These are phyloP conservation scores for Phaedon cochleariae DNA, from an alignment of 2,888 invertebrate genomes.

Conservation along the genomic window DNA sequence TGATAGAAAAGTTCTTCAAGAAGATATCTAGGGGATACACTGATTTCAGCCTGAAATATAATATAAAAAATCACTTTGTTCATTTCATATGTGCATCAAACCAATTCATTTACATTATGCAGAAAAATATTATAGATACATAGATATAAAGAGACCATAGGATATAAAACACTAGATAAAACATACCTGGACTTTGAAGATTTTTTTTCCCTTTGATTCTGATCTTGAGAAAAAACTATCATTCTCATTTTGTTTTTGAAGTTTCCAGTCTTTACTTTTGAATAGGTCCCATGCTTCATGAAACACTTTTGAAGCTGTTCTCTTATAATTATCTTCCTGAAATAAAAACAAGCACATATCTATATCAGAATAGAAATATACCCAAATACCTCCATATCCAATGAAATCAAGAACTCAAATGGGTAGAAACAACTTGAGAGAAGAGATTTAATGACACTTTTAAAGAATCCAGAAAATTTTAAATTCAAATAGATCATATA, in stretches of 20 bases:
- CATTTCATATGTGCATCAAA: no score
- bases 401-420: background rate
- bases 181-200: conserved; percentile 72
- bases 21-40: conserved; percentile 74
- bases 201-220: conserved; percentile 72
- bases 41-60: conserved; percentile 71
- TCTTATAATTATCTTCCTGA: conserved; percentile 73
- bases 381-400: background rate
- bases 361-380: background rate
- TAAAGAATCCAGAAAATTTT: background rate
- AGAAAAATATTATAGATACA: no score
- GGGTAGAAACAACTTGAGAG: background rate
- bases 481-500: background rate
- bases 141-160: no score
- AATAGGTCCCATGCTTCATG: conserved; percentile 72
- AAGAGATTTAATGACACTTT: background rate
- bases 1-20: conserved; percentile 78
- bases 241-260: conserved; percentile 69
- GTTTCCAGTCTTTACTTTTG: conserved; percentile 75
- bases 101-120: no score
- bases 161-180: no score
- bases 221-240: conserved; percentile 69
- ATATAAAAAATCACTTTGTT: conserved; percentile 5
- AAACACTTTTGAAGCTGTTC: conserved; percentile 70
- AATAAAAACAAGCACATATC: conserved; percentile 44